A percentile compares a stretch with the other conserved stretches of the same genome.
phyloP scores from a whole-genome alignment of 2,888 invertebrate genomes.

The Scrobipalpa costella region DNA sequence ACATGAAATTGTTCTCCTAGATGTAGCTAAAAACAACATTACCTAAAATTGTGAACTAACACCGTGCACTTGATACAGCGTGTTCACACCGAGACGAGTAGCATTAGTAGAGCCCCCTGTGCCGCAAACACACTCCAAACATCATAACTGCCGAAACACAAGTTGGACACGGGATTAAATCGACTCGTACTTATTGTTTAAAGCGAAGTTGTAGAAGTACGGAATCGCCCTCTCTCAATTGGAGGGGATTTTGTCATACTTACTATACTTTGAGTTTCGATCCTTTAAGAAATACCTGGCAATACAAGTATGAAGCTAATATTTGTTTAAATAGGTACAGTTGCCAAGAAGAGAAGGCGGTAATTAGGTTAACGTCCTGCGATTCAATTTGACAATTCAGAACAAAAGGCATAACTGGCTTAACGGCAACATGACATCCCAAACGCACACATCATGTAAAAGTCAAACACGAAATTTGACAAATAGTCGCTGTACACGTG shows the following conservation, averaged over 20 bases:
- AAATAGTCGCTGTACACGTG: constrained; percentile 50
- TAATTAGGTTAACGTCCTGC: too few relatives aligned
- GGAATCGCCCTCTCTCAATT: too few relatives aligned
- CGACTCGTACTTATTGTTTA: constrained; percentile 42
- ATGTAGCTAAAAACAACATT: not conserved
- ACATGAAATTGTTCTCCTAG: too few relatives aligned
- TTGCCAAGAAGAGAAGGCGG: too few relatives aligned
- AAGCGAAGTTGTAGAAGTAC: not conserved
- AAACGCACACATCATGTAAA: constrained; percentile 33
- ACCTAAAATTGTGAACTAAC: not conserved
- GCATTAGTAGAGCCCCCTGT: constrained; percentile 63
- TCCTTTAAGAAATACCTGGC: too few relatives aligned
- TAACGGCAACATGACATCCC: constrained; percentile 2
- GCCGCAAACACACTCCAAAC: constrained; percentile 50
- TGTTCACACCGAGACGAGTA: constrained; percentile 41
- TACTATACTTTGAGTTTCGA: too few relatives aligned
- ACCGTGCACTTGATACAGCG: constrained; percentile 14
- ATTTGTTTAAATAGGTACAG: too few relatives aligned
- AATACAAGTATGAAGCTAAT: too few relatives aligned
- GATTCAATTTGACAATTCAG: too few relatives aligned
- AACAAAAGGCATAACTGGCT: too few relatives aligned
- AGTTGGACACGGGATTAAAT: constrained; percentile 65
- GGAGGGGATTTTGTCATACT: too few relatives aligned
- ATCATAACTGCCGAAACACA: constrained; percentile 69
- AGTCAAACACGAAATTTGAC: constrained; percentile 46